A percentile compares a stretch with the other conserved stretches of the same genome.
Evolutionary conservation across 2,888 invertebrate genomes (phyloP).

Genomic region (Sphaerophoria taeniata): DNA sequence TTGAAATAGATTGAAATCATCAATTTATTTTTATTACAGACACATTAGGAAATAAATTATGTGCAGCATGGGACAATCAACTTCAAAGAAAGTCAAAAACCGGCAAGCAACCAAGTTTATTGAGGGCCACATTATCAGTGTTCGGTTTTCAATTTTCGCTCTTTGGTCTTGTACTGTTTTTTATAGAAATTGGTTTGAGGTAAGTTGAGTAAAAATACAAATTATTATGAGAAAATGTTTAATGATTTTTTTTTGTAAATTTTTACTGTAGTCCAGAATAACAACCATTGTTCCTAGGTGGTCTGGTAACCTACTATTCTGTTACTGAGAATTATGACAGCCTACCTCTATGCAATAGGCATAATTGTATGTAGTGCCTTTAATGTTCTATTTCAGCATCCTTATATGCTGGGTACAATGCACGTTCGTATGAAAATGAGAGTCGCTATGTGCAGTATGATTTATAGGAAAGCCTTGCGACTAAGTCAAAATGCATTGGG

Average conservation of each 20-base stretch:
- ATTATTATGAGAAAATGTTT: neutral
- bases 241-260: no score
- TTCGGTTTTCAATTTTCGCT: slow-evolving; percentile 85
- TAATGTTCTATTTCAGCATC: slow-evolving; percentile 92
- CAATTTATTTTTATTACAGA: slow-evolving; percentile 76
- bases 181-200: slow-evolving; percentile 86
- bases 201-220: slow-evolving; percentile 75
- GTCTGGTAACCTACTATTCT: slow-evolving; percentile 85
- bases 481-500: slow-evolving; percentile 89
- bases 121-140: slow-evolving; percentile 83
- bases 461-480: slow-evolving; percentile 87
- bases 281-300: slow-evolving; percentile 87
- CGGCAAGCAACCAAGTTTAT: slow-evolving; percentile 82
- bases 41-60: slow-evolving; percentile 85
- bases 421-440: slow-evolving; percentile 88
- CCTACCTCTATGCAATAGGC: slow-evolving; percentile 90
- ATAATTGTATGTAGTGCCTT: slow-evolving; percentile 89
- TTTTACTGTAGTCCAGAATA: no score
- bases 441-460: slow-evolving; percentile 87
- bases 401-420: slow-evolving; percentile 91
- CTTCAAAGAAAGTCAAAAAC: slow-evolving; percentile 80
- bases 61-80: slow-evolving; percentile 85
- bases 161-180: slow-evolving; percentile 85
- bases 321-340: slow-evolving; percentile 82
- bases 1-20: neutral